Evolutionary conservation across 2,797 vertebrate species (phyloP), one percentile per base, ranked within the genome.

Genomic region (Balearica regulorum): DNA sequence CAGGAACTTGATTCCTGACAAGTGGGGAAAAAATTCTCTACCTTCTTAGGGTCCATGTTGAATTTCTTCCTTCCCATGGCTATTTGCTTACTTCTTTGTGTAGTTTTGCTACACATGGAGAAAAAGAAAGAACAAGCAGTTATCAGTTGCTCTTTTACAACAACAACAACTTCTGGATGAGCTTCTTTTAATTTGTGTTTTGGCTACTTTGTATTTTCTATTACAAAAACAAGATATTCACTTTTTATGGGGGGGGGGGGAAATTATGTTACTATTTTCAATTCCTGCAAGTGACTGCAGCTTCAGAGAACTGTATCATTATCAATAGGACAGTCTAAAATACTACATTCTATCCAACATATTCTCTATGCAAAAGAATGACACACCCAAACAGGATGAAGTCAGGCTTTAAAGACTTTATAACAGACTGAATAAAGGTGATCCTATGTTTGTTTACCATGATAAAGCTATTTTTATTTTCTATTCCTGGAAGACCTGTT

Each of bases 11-110:
- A 61, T 57, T 69, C 69, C 37, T 85, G 46, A 65, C n/a, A 75
- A 68, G 24, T 9, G 6, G 3, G 26, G 16, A 54, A 57, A 51
- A 41, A 68, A 3, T 9, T 69, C 37, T 83, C 73, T 96, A 99
- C 99, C 99, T 99, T 99, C 96, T 99, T 99, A 72, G 99, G 99
- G 89, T 99, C 99, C 99, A 99, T 99, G 97, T 99, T 99, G 98
- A 99, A 99, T 96, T 99, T 99, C 98, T 99, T 99, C 95, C 99
- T 99, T 92, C 99, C 99, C 98, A 99, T 99, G 41, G 99, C 99
- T 69, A 99, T 99, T 96, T 99, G 99, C 91, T 99, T 99, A 97
- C 99, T 99, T 96, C 99, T 98, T 97, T 99, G 99, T n/a, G 98
- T 98, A 6, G 99, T 98, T 99, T 99, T 99, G 97, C 99, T 99